phyloP scores from a whole-genome alignment of 2,113 vertebrate species.

The Cavia porcellus region DNA sequence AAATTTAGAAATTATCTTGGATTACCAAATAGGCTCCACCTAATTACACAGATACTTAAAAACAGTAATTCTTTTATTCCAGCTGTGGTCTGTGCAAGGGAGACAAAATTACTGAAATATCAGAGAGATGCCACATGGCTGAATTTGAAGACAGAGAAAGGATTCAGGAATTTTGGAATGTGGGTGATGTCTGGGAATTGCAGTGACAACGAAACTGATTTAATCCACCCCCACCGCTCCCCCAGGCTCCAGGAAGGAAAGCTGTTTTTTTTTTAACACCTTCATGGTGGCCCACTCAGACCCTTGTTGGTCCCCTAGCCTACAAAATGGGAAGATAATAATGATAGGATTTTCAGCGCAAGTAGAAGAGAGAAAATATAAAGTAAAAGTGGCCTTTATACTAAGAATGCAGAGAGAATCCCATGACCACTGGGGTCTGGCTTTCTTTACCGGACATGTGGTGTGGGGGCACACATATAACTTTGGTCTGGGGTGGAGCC shows the following conservation, averaged over 20 bases:
- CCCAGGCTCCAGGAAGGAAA: not conserved
- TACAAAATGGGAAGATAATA: not conserved
- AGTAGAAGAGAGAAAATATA: too few species aligned
- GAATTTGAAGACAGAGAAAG: not conserved
- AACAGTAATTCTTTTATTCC: not conserved
- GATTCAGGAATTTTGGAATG: too few species aligned
- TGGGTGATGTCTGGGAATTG: not conserved
- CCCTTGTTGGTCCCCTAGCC: not conserved
- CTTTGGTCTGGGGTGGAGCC: too few species aligned
- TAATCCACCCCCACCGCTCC: not conserved
- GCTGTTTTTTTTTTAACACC: not conserved
- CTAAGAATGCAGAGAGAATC: too few species aligned
- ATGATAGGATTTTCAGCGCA: too few species aligned
- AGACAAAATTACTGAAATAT: not conserved
- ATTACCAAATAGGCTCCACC: not conserved
- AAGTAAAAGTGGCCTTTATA: too few species aligned
- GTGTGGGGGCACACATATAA: too few species aligned
- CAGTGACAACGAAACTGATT: not conserved
- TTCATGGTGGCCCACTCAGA: not conserved
- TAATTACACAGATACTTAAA: not conserved
- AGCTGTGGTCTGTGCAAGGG: not conserved
- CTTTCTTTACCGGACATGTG: too few species aligned
- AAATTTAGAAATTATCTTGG: not conserved
- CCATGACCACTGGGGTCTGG: too few species aligned
- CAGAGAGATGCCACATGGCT: not conserved